Evolutionary conservation across 1,140 invertebrate species (phyloP), one percentile per base, ranked within the genome.

Genomic region (Atopsyche davidsoni): DNA sequence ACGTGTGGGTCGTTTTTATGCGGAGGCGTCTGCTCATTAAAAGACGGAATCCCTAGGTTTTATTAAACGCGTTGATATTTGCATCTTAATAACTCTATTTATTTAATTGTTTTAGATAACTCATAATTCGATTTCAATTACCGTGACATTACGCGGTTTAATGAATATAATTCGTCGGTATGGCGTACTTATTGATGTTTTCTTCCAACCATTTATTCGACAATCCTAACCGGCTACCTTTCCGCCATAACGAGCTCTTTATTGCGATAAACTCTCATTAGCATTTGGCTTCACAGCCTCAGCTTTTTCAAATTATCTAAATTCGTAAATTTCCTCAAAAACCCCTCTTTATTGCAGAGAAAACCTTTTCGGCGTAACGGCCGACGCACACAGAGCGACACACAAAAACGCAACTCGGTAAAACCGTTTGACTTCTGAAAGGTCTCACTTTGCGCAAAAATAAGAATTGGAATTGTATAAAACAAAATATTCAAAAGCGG

Each of bases 401-500:
- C 24, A 44, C 31, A 44, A 44, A 44, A 32, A 32, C 40, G 11
- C 23, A 11, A 14, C 21, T 2, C 10, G 13, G 13, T 19, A n/a
- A n/a, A 6, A 11, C 14, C 42, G 17, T 44, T 44, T 44, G 42
- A 45, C 16, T 44, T 13, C n/a, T 17, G 11, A 24, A 41, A 23
- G n/a, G 4, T 2, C 23, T 25, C 21, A 7, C 24, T n/a, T 28
- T n/a, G 24, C 24, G 24, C 6, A 6, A 43, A 14, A 16, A 4
- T 31, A 13, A 7, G 32, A 18, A 38, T 22, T 14, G 45, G 43
- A 46, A 46, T 52, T 21, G 43, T 45, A 46, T 23, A 45, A 34
- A 53, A 43, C 46, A 41, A 54, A 54, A 54, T 45, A 48, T 54
- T 49, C 39, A 28, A 32, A 36, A 19, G 47, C 47, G 53, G 53